Base-by-base conservation (phyloP, 2,797 vertebrate genomes). In the Dicrostonyx torquatus region DNA sequence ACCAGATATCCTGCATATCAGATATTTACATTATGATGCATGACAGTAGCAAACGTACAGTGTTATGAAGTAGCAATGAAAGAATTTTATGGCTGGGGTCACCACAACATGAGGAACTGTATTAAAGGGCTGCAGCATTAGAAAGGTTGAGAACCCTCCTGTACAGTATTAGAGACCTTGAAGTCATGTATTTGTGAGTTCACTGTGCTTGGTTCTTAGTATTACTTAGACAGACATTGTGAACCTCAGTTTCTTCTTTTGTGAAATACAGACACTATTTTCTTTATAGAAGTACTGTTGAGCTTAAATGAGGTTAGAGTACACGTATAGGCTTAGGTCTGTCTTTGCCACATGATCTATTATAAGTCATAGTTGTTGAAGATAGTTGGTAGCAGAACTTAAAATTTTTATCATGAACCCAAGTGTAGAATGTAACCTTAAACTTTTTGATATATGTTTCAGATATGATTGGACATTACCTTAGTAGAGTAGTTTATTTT, bases 401-500 rank as follows among this genome's bases (percentile, higher is more conserved):
- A 75, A 73, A 75, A 68, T 66, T 95, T 83, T 6, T 87, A 45
- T 70, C 48, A 37, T 70, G 31, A 50, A 7, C 87, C 40, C 43
- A 53, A 70, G 68, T 76, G 12, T 40, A 86, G 58, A 87, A 75
- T 75, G 88, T 87, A 68, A 84, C 37, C 70, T 94, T 85, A 88
- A 85, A 85, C 45, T 55, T 85, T 80, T 58, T 48, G 86, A 24
- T 93, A 92, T 31, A 6, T 76, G 80, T 88, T 92, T 85, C 75
- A 80, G 45, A 64, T 22, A 50, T 45, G 76, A 77, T 91, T 93
- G 77, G 10, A 66, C 37, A 95, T 86, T 87, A 82, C 45, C 64
- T 90, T 86, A 91, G 53, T 91, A 90, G 60, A 87, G 48, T 93
- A 4, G 53, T 94, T 73, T 86, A 66, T 24, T 45, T 93, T 37